Evolutionary conservation across 2,888 invertebrate species (phyloP).

Genomic region (Adelognathus sp.): DNA sequence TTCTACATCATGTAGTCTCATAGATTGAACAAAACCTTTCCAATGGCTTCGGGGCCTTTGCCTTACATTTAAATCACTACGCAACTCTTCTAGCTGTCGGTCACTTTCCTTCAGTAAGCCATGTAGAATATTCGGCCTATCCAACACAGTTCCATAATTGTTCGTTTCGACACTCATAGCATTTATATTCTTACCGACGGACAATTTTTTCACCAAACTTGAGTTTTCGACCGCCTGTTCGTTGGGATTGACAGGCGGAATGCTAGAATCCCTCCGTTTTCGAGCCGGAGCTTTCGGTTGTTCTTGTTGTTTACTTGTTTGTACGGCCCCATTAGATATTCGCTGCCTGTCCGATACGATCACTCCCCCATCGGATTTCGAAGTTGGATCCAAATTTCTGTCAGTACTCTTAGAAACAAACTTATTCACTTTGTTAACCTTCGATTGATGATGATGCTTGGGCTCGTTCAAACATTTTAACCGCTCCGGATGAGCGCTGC

Average conservation of each 20-base stretch:
- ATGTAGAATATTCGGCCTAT: conserved; percentile 74
- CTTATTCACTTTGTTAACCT: conserved; percentile 51
- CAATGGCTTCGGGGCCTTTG: conserved; percentile 72
- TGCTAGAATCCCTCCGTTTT: conserved; percentile 50
- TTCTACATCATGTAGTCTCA: conserved; percentile 74
- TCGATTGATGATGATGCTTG: conserved; percentile 19
- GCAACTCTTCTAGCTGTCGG: conserved; percentile 70
- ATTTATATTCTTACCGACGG: background rate
- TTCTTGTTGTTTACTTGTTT: conserved; percentile 20
- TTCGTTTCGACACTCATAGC: conserved; percentile 13
- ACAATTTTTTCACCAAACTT: background rate
- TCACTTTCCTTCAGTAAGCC: conserved; percentile 75
- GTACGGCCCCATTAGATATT: conserved; percentile 3
- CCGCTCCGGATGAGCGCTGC: background rate
- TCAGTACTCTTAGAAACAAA: background rate
- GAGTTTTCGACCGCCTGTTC: background rate
- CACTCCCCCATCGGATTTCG: background rate
- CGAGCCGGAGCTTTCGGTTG: conserved; percentile 51
- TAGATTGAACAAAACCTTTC: conserved; percentile 75
- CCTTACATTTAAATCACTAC: conserved; percentile 66
- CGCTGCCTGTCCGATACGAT: background rate
- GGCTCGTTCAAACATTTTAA: background rate
- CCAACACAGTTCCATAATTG: conserved; percentile 45
- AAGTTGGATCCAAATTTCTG: background rate
- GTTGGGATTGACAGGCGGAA: background rate